A percentile compares a stretch with the other conserved stretches of the same genome.
Conservation (phyloP, 2,888 invertebrate genomes). For the Hoplodrina blanda region DNA sequence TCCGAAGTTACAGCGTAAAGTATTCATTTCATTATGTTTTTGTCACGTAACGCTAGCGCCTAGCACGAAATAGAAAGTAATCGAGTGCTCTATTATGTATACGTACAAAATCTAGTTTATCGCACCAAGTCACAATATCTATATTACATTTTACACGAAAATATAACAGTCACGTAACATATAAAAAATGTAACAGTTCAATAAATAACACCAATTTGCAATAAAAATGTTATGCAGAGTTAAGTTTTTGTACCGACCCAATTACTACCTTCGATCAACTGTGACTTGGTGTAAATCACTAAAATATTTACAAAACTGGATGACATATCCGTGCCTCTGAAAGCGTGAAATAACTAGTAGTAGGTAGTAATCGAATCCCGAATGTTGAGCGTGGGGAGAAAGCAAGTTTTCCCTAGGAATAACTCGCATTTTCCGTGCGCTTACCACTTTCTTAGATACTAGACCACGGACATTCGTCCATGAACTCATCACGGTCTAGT, state of each 20-base stretch:
- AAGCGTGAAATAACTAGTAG: background rate
- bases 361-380: background rate
- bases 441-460: no score
- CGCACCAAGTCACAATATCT: conserved; percentile 27
- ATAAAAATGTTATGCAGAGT: conserved; percentile 15
- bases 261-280: conserved; percentile 20
- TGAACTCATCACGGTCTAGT: no score
- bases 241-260: conserved; percentile 3
- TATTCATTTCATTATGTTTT: conserved; percentile 13
- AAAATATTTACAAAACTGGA: conserved; percentile 20
- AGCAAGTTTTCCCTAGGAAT: no score
- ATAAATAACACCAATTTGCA: conserved; percentile 17
- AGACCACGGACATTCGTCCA: no score
- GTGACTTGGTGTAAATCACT: conserved; percentile 21
- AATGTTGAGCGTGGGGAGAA: no score
- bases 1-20: background rate
- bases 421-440: no score
- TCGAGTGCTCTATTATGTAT: conserved; percentile 8
- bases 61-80: conserved; percentile 43
- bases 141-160: conserved; percentile 1
- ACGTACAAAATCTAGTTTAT: conserved; percentile 34
- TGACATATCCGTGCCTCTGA: background rate
- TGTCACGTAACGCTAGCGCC: conserved; percentile 17
- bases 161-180: conserved; percentile 30
- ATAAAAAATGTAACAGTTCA: conserved; percentile 16